Conservation (phyloP, 2,797 vertebrate species). For the Euthynnus affinis region DNA sequence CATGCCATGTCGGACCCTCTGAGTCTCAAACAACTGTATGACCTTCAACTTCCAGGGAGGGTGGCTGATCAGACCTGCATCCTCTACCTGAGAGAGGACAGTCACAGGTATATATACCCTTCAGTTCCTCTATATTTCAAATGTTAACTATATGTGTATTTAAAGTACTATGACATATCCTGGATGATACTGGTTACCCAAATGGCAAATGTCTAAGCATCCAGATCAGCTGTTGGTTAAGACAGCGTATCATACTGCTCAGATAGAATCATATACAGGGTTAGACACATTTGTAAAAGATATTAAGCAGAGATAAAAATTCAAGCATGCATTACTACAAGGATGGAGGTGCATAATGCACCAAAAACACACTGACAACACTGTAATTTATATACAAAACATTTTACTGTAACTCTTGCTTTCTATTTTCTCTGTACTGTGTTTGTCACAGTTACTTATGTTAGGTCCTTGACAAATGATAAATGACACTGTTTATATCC, state of each 20-base stretch:
- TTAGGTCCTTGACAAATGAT: constrained; percentile 45
- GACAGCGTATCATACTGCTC: not conserved
- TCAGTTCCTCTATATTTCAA: not conserved
- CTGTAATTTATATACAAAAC: not conserved
- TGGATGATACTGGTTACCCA: not conserved
- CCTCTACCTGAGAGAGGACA: constrained; percentile 85
- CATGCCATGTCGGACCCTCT: constrained; percentile 95
- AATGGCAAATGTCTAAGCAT: too few relatives aligned
- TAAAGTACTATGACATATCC: not conserved
- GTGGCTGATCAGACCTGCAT: constrained; percentile 93
- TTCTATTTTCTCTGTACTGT: constrained; percentile 17
- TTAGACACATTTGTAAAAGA: constrained; percentile 5
- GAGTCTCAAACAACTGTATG: constrained; percentile 96
- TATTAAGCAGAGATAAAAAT: not conserved
- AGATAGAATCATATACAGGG: not conserved
- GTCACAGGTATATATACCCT: constrained; percentile 2
- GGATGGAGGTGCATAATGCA: not conserved
- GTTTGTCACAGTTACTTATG: constrained; percentile 15
- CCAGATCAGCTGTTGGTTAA: too few relatives aligned
- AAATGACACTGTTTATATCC: constrained; percentile 44
- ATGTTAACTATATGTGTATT: not conserved
- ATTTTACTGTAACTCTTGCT: constrained; percentile 26
- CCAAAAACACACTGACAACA: not conserved
- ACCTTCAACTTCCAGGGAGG: constrained; percentile 97
- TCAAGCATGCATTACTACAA: not conserved